A percentile compares a stretch with the other conserved stretches of the same genome.
phyloP scores from a whole-genome alignment of 2,888 invertebrate species.

The Leucoma salicis region DNA sequence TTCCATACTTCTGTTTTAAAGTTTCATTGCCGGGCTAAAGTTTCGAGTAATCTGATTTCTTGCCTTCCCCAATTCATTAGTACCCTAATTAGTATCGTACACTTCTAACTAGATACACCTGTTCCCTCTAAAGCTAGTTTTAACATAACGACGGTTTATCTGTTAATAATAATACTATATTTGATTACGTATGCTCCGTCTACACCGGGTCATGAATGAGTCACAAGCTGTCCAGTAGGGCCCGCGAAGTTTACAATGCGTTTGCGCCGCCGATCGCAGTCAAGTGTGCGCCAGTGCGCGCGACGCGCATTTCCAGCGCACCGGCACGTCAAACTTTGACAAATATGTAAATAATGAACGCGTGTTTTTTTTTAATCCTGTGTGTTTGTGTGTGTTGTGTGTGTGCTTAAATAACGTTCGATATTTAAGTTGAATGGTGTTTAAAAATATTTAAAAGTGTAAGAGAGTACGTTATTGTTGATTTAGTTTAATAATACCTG shows the following conservation, averaged over 20 bases:
- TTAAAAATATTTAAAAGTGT: not conserved
- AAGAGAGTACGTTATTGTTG: not conserved
- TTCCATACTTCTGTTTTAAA: too few species aligned
- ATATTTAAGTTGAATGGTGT: constrained; percentile 14
- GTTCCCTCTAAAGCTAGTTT: not conserved
- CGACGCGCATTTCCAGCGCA: constrained; percentile 30
- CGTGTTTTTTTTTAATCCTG: constrained; percentile 25
- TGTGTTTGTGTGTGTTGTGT: constrained; percentile 18
- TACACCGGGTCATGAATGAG: constrained; percentile 33
- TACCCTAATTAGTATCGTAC: too few species aligned
- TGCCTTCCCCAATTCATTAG: too few species aligned
- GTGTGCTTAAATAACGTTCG: constrained; percentile 8
- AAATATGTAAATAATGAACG: constrained; percentile 47
- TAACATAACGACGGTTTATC: not conserved
- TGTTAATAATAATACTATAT: not conserved
- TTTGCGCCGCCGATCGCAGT: constrained; percentile 38
- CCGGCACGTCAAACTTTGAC: constrained; percentile 16
- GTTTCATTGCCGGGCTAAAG: too few species aligned
- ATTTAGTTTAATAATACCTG: not conserved
- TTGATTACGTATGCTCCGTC: constrained; percentile 25
- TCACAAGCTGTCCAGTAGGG: constrained; percentile 21
- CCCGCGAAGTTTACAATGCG: not conserved
- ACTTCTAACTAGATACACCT: too few species aligned
- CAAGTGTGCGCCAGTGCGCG: constrained; percentile 66
- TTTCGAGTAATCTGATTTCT: too few species aligned